These are phyloP conservation scores for Amphipoea lucens DNA, from an alignment of 2,888 invertebrate species.

Conservation along the genomic window DNA sequence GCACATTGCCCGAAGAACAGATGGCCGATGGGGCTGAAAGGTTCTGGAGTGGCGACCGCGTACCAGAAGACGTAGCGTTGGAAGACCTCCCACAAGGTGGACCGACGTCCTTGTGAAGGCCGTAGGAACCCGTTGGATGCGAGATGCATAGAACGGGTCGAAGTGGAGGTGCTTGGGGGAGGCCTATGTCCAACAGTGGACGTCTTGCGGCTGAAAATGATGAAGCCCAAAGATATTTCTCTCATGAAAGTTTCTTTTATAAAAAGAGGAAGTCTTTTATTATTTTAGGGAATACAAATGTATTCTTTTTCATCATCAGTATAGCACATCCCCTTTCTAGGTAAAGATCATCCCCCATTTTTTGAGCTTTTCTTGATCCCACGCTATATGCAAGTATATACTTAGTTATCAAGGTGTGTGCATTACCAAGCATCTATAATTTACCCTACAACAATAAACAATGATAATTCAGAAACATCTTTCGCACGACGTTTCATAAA, in stretches of 20 bases:
- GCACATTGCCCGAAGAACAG: no score
- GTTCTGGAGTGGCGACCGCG: no score
- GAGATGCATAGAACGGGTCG: no score
- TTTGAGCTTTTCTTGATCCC: not conserved
- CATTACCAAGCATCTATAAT: not conserved
- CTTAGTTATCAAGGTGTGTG: not conserved
- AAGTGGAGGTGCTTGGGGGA: no score
- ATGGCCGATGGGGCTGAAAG: no score
- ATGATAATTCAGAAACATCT: not conserved
- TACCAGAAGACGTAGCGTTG: no score
- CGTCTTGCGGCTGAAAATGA: no score
- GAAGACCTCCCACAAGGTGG: no score
- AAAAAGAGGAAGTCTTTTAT: not conserved
- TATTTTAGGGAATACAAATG: not conserved
- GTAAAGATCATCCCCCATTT: not conserved
- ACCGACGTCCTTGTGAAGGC: no score
- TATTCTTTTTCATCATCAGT: not conserved
- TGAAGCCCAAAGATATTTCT: not conserved
- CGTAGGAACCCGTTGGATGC: no score
- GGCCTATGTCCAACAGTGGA: no score
- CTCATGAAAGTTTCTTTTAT: not conserved
- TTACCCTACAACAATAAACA: not conserved
- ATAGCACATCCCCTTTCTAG: not conserved
- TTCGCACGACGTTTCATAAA: not conserved
- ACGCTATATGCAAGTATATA: not conserved